These are phyloP conservation scores for Cryptoprocta ferox DNA, from an alignment of 2,797 vertebrate species.

Conservation along the genomic window DNA sequence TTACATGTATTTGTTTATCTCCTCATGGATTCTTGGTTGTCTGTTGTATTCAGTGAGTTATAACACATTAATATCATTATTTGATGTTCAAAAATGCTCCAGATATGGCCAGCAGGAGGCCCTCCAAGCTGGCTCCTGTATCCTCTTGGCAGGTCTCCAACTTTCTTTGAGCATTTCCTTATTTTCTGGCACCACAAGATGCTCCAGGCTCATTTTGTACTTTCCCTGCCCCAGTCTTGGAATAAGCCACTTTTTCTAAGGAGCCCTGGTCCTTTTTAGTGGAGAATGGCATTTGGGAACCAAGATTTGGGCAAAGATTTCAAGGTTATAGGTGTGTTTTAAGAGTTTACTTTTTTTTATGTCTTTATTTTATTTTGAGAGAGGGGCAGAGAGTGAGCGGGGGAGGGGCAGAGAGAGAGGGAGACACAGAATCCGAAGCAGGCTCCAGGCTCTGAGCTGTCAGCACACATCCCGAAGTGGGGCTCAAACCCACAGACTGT, in stretches of 20 bases:
- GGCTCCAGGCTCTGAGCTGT: too few species aligned
- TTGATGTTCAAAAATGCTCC: constrained; percentile 42
- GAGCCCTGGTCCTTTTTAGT: constrained; percentile 36
- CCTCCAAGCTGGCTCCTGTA: constrained; percentile 3
- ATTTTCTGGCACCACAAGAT: constrained; percentile 42
- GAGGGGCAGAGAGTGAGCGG: too few species aligned
- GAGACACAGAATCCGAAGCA: too few species aligned
- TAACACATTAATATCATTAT: constrained; percentile 53
- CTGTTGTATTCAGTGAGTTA: constrained; percentile 37
- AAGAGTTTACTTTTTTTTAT: neutral
- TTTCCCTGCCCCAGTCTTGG: neutral
- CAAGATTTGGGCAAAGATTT: constrained; percentile 44
- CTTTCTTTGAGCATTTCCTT: constrained; percentile 55
- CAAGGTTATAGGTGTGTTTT: constrained; percentile 47
- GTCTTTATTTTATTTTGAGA: too few species aligned
- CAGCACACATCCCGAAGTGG: too few species aligned
- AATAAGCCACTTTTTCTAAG: constrained; percentile 31
- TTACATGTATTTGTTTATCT: constrained; percentile 45
- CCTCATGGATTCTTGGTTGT: constrained; percentile 14
- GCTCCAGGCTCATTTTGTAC: neutral
- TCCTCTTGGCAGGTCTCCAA: constrained; percentile 30
- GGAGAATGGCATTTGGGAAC: constrained; percentile 45
- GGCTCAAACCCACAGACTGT: too few species aligned
- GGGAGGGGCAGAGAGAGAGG: too few species aligned
- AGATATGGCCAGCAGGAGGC: constrained; percentile 38